These are phyloP conservation scores for Drymodes brunneopygia DNA, from an alignment of 2,113 vertebrate genomes.

Conservation along the genomic window DNA sequence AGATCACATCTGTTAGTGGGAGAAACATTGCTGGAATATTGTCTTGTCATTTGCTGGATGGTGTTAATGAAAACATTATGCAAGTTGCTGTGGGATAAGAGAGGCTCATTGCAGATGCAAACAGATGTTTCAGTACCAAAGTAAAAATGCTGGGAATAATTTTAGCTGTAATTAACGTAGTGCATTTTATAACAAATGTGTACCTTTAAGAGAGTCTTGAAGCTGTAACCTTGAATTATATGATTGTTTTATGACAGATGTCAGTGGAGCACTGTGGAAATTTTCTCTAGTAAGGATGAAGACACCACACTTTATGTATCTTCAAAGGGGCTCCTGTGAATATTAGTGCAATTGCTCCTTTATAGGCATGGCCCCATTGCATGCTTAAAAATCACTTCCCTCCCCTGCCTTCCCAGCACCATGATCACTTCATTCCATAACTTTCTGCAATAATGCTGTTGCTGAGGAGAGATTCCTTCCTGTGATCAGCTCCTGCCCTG, in stretches of 20 bases:
- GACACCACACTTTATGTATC: background rate
- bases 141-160: conserved; percentile 57
- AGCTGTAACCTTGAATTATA: conserved; percentile 60
- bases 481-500: background rate
- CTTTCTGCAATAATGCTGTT: background rate
- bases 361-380: background rate
- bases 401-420: background rate
- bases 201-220: conserved; percentile 51
- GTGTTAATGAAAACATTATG: conserved; percentile 54
- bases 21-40: conserved; percentile 34
- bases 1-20: conserved; percentile 41
- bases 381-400: background rate
- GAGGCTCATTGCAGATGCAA: conserved; percentile 42
- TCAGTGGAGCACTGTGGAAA: background rate
- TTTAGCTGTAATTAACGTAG: conserved; percentile 68
- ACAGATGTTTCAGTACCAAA: conserved; percentile 71
- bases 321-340: background rate
- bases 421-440: background rate
- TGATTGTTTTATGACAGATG: background rate
- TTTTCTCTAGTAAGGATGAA: background rate
- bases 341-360: background rate
- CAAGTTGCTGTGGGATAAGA: conserved; percentile 48
- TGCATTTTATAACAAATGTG: conserved; percentile 49
- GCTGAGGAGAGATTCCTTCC: background rate
- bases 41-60: conserved; percentile 23